Base-by-base conservation (phyloP, 2,797 vertebrate species). In the Pipistrellus pipistrellus region DNA sequence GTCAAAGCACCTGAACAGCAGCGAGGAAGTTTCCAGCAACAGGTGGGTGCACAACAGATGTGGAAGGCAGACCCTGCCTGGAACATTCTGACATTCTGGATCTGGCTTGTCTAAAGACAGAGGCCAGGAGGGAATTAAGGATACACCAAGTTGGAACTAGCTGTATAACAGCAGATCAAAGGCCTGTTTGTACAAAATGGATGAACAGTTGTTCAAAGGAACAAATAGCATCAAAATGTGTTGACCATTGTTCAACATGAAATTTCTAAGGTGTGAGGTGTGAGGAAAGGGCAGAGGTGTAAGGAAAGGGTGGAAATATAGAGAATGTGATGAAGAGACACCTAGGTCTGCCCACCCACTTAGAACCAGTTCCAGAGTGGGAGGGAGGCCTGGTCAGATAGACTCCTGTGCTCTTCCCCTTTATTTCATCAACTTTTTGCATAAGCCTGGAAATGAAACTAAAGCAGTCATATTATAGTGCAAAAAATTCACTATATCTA, bases 201-300 rank as follows among this genome's bases (percentile, higher is more conserved):
- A 69, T 3, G 25, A 12, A 64, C 8, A 20, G 8, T 6, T 5
- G 21, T 71, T 55, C 5, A 7, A 8, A 46, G 35, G 64, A 72
- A 18, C 32, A 32, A 30, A 14, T 8, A 27, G 3, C 41, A 25
- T 41, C 13, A 8, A 2, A 32, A 8, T 30, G 1, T 0, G 0
- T 3, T 1, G 55, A 6, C 8, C 1, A 0, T 38, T 20, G 1
- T 14, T 15, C 27, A 6, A 0, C 1, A 21, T 35, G 78, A 66
- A 41, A 4, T 38, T 46, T 44, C 30, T 0, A 2, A 30, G 30
- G 77, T 14, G n/a, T n/a, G n/a, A n/a, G n/a, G n/a, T n/a, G n/a
- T n/a, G n/a, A n/a, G n/a, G n/a, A n/a, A n/a, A n/a, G 35, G n/a
- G 23, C 0, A 0, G 6, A 17, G 3, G 8, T 25, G 1, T 1